Evolutionary conservation across 2,113 vertebrate genomes (phyloP).

Genomic region (Rafetus swinhoei): DNA sequence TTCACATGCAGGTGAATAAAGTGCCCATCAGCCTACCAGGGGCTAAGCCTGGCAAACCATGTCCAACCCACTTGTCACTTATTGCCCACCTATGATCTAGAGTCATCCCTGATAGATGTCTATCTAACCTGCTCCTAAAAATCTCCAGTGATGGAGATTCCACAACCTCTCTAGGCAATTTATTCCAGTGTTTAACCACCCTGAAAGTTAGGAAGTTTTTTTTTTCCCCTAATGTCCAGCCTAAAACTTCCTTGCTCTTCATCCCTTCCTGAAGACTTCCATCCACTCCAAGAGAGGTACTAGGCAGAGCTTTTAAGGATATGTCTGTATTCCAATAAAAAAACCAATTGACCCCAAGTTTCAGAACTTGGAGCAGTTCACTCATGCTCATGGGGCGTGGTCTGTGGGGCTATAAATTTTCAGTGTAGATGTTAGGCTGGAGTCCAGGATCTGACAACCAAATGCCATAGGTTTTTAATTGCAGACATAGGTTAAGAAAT

Average conservation of each 20-base stretch:
- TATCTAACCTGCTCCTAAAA: too few relatives aligned
- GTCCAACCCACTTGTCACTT: too few relatives aligned
- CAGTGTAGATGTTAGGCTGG: background rate
- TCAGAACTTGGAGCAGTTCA: background rate
- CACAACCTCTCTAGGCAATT: too few relatives aligned
- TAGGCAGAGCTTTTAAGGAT: background rate
- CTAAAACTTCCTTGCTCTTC: background rate
- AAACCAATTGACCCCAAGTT: background rate
- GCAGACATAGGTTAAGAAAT: background rate
- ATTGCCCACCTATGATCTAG: too few relatives aligned
- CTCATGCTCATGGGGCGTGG: background rate
- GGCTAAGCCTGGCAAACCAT: too few relatives aligned
- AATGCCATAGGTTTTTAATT: background rate
- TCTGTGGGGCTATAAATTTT: background rate
- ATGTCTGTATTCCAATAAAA: background rate
- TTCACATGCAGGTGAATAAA: too few relatives aligned
- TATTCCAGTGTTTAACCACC: too few relatives aligned
- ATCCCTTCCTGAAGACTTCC: background rate
- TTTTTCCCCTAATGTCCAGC: too few relatives aligned
- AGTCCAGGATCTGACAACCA: background rate
- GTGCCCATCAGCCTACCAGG: too few relatives aligned
- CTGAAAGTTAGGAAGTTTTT: too few relatives aligned
- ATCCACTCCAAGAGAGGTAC: background rate
- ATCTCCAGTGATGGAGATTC: too few relatives aligned
- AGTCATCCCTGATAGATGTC: too few relatives aligned